These are phyloP conservation scores for Sylvilagus floridanus DNA, from an alignment of 2,797 vertebrate genomes.

Conservation along the genomic window DNA sequence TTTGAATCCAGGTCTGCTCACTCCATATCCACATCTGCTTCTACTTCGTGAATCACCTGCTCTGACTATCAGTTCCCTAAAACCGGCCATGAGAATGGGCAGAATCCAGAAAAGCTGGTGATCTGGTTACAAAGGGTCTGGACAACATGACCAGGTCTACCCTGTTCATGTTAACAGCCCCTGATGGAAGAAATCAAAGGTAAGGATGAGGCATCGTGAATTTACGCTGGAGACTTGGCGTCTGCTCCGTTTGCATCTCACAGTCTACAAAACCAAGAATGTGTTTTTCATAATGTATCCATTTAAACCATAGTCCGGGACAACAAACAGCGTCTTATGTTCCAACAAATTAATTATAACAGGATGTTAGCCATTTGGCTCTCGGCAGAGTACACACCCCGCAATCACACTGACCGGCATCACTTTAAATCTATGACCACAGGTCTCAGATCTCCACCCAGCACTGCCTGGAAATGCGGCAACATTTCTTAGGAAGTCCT, in stretches of 20 bases:
- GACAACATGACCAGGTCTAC: background rate
- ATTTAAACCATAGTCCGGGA: background rate
- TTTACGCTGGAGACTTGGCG: background rate
- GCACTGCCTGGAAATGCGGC: background rate
- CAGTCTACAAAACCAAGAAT: background rate
- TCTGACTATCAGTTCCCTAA: background rate
- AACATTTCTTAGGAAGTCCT: background rate
- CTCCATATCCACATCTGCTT: background rate
- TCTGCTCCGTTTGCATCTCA: background rate
- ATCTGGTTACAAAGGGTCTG: background rate
- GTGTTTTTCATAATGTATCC: slow-evolving; percentile 3
- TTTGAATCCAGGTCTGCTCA: background rate
- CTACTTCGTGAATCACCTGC: background rate
- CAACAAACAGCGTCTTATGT: background rate
- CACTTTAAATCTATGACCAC: background rate
- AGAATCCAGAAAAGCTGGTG: background rate
- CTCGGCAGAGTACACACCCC: background rate
- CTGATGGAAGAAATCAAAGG: background rate
- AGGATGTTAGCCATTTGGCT: background rate
- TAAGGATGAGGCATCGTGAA: background rate
- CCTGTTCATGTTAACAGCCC: background rate
- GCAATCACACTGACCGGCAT: background rate
- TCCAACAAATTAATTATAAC: slow-evolving; percentile 5
- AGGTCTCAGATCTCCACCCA: background rate
- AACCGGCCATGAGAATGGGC: background rate